Evolutionary conservation across 2,113 vertebrate genomes (phyloP).

Genomic region (Channa maculata): DNA sequence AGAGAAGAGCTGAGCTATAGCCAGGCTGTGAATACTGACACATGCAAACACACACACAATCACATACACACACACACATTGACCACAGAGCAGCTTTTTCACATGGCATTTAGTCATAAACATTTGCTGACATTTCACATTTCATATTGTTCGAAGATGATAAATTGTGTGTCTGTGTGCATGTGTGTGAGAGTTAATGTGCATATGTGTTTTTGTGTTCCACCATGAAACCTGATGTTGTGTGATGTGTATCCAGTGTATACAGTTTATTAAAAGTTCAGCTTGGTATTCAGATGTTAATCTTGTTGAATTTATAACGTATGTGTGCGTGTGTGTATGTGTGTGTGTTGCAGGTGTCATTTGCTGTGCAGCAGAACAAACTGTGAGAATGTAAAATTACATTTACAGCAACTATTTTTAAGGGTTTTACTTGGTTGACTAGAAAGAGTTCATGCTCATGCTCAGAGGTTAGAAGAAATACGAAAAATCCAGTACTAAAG

Average conservation of each 20-base stretch:
- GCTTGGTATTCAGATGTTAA: neutral
- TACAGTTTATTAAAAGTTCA: neutral
- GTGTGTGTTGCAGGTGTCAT: neutral
- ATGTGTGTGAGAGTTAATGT: neutral
- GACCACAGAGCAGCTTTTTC: slow-evolving; percentile 20
- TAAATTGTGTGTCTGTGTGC: neutral
- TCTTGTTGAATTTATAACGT: neutral
- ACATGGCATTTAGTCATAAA: slow-evolving; percentile 61
- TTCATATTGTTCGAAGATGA: slow-evolving; percentile 17
- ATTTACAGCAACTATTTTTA: neutral
- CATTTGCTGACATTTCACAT: slow-evolving; percentile 56
- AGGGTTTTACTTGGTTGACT: neutral
- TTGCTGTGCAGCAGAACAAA: too few species aligned
- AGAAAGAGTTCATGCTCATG: neutral
- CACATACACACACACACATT: slow-evolving; percentile 22
- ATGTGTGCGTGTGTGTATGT: neutral
- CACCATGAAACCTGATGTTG: neutral
- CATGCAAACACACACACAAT: neutral
- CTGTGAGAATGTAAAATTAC: too few species aligned
- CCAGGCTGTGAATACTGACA: neutral
- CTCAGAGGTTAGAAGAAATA: neutral
- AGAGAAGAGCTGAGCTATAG: neutral
- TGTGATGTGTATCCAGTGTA: neutral
- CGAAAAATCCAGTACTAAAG: neutral
- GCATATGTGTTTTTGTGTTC: neutral